Base-by-base conservation (phyloP, 2,888 invertebrate species). In the Dione juno region DNA sequence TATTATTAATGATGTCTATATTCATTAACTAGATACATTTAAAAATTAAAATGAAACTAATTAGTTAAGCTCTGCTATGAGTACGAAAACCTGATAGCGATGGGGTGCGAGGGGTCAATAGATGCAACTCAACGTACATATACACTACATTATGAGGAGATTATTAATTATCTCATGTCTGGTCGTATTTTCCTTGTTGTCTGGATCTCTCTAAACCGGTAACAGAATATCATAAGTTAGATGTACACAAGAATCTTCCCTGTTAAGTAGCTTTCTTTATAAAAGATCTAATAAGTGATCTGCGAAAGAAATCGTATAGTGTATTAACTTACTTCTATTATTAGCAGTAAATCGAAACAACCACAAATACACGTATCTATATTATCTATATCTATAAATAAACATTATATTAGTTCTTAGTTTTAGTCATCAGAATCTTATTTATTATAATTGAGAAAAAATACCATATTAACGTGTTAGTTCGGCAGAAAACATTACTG, bases 401-500 rank as follows among this genome's bases (percentile, higher is more conserved):
- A 37, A n/a, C 1, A 43, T 28, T n/a, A 14, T 43, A 45, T 43
- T 43, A 45, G 28, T 16, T 28, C 28, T 61, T 28, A 59, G 21
- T 21, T 21, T 43, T 21, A 45, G 28, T 11, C n/a, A 61, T 43
- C 16, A 35, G 11, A 45, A n/a, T 45, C 61, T 61, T 10, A 45
- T 45, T 61, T 35, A 11, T 28, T n/a, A 41, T 63, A 66, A 68
- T 67, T 87, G 88, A 88, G 88, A 84, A 90, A 88, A 88, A 87
- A 85, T 88, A 87, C 88, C 88, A 89, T 90, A 89, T 88, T 89
- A 88, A 89, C 86, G 87, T 87, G 82, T 87, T 86, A 89, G 88
- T 89, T 88, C 86, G 88, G 87, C 87, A 87, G 90, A 90, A 90
- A 92, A 92, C 90, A 90, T 91, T 90, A 88, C 87, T 87, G 79